Evolutionary conservation across 1,140 invertebrate genomes (phyloP).

Genomic region (Wiebesia pumilae): DNA sequence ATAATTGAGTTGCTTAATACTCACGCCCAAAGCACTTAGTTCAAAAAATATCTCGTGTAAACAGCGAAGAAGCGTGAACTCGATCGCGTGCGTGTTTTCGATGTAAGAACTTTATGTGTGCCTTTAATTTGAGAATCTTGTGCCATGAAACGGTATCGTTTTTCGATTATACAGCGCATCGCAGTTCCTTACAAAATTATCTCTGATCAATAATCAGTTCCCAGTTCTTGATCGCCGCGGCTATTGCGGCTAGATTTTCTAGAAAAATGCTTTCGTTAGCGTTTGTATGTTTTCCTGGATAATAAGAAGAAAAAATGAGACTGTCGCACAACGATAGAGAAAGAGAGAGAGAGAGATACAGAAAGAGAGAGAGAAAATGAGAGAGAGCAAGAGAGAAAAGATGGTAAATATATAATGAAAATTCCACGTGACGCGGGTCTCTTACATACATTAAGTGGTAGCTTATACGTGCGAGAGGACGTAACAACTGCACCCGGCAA

Average conservation of each 20-base stretch:
- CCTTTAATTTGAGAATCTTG: slow-evolving; percentile 11
- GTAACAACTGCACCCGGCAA: slow-evolving; percentile 28
- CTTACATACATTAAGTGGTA: slow-evolving; percentile 56
- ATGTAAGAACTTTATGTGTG: neutral
- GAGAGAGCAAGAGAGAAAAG: neutral
- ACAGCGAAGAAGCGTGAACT: neutral
- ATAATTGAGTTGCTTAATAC: neutral
- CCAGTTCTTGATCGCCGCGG: neutral
- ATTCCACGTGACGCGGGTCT: slow-evolving; percentile 45
- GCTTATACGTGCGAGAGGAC: slow-evolving; percentile 42
- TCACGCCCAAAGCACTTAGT: neutral
- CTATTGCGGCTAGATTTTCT: neutral
- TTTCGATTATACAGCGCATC: neutral
- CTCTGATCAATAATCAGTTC: slow-evolving; percentile 61
- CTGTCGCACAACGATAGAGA: too few relatives aligned
- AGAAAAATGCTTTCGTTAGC: slow-evolving; percentile 43
- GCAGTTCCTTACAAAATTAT: slow-evolving; percentile 39
- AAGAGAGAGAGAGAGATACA: neutral
- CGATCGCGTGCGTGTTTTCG: neutral
- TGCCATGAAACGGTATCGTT: neutral
- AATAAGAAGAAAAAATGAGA: neutral
- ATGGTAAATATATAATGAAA: slow-evolving; percentile 24
- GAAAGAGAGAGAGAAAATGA: neutral
- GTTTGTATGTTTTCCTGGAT: neutral
- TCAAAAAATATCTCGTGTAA: neutral